Percentiles rank a stretch among this genome's conserved stretches.
These are phyloP conservation scores for Heteronetta atricapilla DNA, from an alignment of 2,113 vertebrate genomes.

Conservation along the genomic window DNA sequence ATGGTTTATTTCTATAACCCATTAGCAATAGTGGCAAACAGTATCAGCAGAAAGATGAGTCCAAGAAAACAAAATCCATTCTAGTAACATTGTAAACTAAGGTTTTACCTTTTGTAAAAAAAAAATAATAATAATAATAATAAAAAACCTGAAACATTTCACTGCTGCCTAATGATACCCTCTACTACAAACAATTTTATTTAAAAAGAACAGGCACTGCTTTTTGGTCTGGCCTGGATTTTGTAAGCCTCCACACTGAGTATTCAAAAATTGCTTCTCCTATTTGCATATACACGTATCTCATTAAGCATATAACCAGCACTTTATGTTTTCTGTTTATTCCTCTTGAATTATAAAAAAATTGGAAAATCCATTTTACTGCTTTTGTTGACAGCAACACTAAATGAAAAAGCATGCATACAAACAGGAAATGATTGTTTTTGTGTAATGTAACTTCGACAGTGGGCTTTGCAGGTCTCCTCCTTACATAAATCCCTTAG, in stretches of 20 bases:
- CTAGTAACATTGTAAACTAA: not conserved
- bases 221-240: not conserved
- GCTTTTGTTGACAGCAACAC: not conserved
- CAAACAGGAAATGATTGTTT: not conserved
- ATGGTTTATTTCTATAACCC: not conserved
- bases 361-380: not conserved
- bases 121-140: not conserved
- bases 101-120: not conserved
- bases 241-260: not conserved
- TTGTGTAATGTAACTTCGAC: not conserved
- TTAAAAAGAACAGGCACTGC: not conserved
- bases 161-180: not conserved
- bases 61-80: not conserved
- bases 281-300: not conserved
- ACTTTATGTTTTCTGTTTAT: not conserved
- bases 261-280: not conserved
- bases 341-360: not conserved
- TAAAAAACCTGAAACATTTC: not conserved
- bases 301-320: not conserved
- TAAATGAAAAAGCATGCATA: not conserved
- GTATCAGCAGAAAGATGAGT: accelerated
- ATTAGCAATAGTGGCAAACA: not conserved
- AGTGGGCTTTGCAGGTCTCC: not conserved
- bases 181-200: not conserved
- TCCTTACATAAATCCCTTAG: not conserved